phyloP scores from a whole-genome alignment of 2,113 vertebrate species.

The Halichoerus grypus region DNA sequence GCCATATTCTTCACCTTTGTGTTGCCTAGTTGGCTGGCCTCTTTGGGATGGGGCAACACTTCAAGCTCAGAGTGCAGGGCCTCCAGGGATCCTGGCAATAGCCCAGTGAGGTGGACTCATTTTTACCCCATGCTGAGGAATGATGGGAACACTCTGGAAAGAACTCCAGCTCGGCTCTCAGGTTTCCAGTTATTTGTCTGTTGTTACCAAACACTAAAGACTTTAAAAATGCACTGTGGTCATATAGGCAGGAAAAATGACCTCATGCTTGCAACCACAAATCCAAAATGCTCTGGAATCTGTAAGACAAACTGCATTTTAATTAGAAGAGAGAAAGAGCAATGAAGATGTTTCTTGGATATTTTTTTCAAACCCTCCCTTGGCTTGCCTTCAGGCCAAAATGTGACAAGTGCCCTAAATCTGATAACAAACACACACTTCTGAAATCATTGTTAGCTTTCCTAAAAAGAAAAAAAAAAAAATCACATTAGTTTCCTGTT shows the following conservation, averaged over 20 bases:
- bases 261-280: constrained; percentile 87
- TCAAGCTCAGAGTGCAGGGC: background rate
- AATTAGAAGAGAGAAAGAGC: constrained; percentile 84
- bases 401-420: constrained; percentile 87
- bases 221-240: constrained; percentile 82
- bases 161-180: constrained; percentile 72
- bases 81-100: constrained; percentile 43
- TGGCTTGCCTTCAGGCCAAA: constrained; percentile 84
- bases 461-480: constrained; percentile 81
- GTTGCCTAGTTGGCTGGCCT: background rate
- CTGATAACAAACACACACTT: constrained; percentile 88
- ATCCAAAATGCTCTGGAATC: constrained; percentile 86
- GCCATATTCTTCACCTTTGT: background rate
- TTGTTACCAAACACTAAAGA: constrained; percentile 87
- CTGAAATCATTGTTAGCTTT: constrained; percentile 85
- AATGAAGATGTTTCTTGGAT: constrained; percentile 83
- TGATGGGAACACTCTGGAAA: constrained; percentile 80
- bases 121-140: constrained; percentile 76
- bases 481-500: constrained; percentile 80
- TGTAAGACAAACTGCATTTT: constrained; percentile 84
- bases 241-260: constrained; percentile 87
- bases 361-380: constrained; percentile 80
- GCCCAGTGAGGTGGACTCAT: constrained; percentile 63
- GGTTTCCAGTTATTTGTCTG: constrained; percentile 88
- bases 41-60: background rate